These are phyloP conservation scores for Elaeidobius kamerunicus DNA, from an alignment of 2,888 invertebrate species.

Conservation along the genomic window DNA sequence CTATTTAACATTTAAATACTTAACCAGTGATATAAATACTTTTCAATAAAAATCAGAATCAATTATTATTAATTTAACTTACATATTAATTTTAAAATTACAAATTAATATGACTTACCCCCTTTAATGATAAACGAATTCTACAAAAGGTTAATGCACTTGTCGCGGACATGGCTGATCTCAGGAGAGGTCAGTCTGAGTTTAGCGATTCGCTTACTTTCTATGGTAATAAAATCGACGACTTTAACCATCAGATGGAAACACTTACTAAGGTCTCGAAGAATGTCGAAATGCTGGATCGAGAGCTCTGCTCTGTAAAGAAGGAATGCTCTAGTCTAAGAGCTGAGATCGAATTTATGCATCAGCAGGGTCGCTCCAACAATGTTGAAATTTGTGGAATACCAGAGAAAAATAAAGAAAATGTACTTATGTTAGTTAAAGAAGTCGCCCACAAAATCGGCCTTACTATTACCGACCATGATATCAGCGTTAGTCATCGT, in stretches of 20 bases:
- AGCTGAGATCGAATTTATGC: not conserved
- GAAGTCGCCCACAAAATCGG: no score
- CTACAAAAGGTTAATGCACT: not conserved
- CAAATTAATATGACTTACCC: no score
- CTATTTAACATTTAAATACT: no score
- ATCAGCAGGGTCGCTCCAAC: not conserved
- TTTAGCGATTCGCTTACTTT: not conserved
- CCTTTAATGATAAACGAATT: no score
- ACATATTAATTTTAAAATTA: no score
- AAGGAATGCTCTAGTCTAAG: not conserved
- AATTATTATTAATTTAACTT: no score
- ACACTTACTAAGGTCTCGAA: not conserved
- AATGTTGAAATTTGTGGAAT: not conserved
- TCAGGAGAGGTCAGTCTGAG: not conserved
- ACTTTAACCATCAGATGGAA: conserved; percentile 3
- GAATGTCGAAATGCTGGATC: not conserved
- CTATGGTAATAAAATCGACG: conserved; percentile 2
- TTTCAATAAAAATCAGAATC: no score
- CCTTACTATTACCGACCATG: no score
- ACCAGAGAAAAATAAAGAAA: no score
- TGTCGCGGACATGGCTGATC: not conserved
- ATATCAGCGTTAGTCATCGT: no score
- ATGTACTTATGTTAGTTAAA: no score
- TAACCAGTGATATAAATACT: no score
- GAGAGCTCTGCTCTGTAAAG: not conserved